Conservation (phyloP, 1,140 invertebrate genomes). For the Apis dorsata region DNA sequence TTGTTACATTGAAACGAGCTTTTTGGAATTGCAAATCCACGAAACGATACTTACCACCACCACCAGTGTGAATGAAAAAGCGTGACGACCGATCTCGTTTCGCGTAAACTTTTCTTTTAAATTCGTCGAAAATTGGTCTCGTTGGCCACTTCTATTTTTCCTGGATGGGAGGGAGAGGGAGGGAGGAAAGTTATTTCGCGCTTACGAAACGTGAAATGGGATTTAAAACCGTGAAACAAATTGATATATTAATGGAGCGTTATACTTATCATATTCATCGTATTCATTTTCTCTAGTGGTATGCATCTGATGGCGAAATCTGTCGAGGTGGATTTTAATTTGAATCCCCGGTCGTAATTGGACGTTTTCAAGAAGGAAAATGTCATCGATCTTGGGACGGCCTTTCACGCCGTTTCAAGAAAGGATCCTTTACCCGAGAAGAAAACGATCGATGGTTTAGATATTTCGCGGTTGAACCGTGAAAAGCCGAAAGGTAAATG, state of each 20-base stretch:
- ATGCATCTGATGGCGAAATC: neutral
- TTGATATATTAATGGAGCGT: neutral
- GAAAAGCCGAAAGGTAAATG: slow-evolving; percentile 49
- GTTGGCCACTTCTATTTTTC: neutral
- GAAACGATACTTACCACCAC: neutral
- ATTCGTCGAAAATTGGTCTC: neutral
- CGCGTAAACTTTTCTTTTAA: neutral
- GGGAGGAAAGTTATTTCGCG: neutral
- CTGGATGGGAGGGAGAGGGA: no score
- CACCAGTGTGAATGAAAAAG: neutral
- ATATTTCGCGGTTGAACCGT: neutral
- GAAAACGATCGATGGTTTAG: neutral
- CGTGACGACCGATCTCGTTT: slow-evolving; percentile 4
- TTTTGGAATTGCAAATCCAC: neutral
- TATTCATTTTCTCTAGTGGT: no score
- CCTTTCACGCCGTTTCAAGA: neutral
- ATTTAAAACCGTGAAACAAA: slow-evolving; percentile 9
- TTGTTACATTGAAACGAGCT: neutral
- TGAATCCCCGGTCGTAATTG: neutral
- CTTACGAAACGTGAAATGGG: neutral
- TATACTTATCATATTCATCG: no score
- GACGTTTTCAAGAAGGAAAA: neutral
- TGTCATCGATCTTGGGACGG: slow-evolving; percentile 15
- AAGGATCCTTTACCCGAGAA: neutral
- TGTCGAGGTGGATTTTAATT: neutral